These are phyloP conservation scores for Opisthocomus hoazin DNA, from an alignment of 2,113 vertebrate genomes.

Conservation along the genomic window DNA sequence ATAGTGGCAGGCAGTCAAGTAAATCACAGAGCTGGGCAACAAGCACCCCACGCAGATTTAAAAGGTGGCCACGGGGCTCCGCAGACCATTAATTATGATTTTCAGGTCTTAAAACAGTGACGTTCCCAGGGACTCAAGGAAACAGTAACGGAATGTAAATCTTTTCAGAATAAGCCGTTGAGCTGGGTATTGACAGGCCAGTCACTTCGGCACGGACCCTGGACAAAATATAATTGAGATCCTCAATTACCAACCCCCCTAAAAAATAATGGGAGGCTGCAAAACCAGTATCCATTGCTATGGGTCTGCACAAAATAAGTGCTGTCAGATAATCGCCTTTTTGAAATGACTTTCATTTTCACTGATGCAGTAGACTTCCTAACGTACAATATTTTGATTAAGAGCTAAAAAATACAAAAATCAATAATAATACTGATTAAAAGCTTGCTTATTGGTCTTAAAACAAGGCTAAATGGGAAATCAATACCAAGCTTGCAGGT, in stretches of 20 bases:
- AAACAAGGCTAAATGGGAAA: constrained; percentile 33
- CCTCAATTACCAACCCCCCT: not conserved
- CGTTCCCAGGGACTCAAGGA: not conserved
- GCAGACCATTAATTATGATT: not conserved
- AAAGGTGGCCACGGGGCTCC: not conserved
- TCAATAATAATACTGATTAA: constrained; percentile 21
- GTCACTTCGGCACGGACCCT: not conserved
- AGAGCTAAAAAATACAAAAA: not conserved
- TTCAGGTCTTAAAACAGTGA: not conserved
- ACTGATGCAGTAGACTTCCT: not conserved
- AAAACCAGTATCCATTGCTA: not conserved
- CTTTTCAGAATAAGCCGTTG: not conserved
- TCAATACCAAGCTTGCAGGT: not conserved
- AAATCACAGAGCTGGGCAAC: not conserved
- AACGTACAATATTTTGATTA: not conserved
- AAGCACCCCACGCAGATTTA: not conserved
- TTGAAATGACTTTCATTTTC: not conserved
- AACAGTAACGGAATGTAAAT: not conserved
- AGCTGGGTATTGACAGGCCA: not conserved
- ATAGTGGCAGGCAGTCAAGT: not conserved
- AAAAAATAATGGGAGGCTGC: not conserved
- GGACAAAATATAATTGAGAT: not conserved
- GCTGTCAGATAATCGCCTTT: not conserved
- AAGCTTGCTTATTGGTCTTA: constrained; percentile 19
- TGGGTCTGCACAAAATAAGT: not conserved